These are phyloP conservation scores for Odontothrips loti DNA, from an alignment of 2,888 invertebrate genomes.

Conservation along the genomic window DNA sequence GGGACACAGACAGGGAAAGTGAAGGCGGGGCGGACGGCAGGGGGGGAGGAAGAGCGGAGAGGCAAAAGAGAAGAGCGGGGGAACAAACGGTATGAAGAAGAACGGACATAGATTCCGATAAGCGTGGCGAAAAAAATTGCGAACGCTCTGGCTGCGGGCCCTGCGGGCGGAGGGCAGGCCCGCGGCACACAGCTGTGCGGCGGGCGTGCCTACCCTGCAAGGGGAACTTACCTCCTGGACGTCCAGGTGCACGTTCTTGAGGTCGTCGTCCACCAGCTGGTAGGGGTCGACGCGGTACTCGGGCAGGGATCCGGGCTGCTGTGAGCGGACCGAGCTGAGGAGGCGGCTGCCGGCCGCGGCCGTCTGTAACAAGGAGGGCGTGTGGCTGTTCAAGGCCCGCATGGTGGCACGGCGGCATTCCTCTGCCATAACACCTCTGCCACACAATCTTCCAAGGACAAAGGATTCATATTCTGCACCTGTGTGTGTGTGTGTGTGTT, in stretches of 20 bases:
- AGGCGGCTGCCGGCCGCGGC: background rate
- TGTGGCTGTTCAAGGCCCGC: too few relatives aligned
- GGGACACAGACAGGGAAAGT: background rate
- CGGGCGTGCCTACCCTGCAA: background rate
- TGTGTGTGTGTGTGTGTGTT: too few relatives aligned
- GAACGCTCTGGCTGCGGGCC: background rate
- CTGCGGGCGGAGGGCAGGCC: background rate
- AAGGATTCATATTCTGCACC: too few relatives aligned
- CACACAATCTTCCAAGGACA: too few relatives aligned
- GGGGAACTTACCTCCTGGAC: slow-evolving; percentile 68
- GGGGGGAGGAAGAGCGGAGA: background rate
- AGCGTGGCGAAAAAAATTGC: background rate
- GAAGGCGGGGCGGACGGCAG: background rate
- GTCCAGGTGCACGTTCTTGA: slow-evolving; percentile 79
- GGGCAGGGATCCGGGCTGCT: slow-evolving; percentile 67
- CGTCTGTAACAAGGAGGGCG: background rate
- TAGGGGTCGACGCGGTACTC: slow-evolving; percentile 84
- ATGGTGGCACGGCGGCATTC: too few relatives aligned
- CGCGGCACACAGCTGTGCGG: background rate
- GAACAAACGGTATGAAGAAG: background rate
- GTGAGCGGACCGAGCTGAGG: slow-evolving; percentile 45
- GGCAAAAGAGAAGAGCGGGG: background rate
- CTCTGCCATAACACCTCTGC: too few relatives aligned
- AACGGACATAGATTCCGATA: background rate
- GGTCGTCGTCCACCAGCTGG: slow-evolving; percentile 77